Evolutionary conservation across 2,797 vertebrate genomes (phyloP).

Genomic region (Centropyge bicolor): DNA sequence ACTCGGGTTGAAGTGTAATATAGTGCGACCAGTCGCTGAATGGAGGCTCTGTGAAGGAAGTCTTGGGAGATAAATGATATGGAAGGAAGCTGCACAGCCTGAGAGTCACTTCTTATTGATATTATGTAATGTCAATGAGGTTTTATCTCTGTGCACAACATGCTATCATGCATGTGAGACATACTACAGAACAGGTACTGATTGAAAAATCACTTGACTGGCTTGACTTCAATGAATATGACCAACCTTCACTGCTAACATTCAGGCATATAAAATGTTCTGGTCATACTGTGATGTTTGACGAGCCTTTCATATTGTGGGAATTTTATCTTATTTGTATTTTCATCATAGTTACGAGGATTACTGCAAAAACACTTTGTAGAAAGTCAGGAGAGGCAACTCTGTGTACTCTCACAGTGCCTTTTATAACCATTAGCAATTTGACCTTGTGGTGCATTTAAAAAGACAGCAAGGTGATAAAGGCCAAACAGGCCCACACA

Average conservation of each 20-base stretch:
- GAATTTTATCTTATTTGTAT: conserved; percentile 3
- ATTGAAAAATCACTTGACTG: background rate
- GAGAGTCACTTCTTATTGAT: conserved; percentile 17
- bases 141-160: conserved; percentile 2
- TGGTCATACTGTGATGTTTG: background rate
- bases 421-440: conserved; percentile 51
- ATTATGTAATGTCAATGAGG: conserved; percentile 11
- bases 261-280: background rate
- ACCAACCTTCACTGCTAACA: background rate
- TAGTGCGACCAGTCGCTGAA: conserved; percentile 43
- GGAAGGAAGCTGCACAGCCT: conserved; percentile 11
- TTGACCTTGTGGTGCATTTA: conserved; percentile 67
- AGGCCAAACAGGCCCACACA: conserved; percentile 41
- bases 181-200: background rate
- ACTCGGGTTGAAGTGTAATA: conserved; percentile 41
- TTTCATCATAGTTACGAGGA: conserved; percentile 11
- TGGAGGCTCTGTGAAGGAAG: conserved; percentile 42
- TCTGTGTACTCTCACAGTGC: conserved; percentile 12
- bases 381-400: conserved; percentile 1
- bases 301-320: background rate
- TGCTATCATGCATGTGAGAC: conserved; percentile 16
- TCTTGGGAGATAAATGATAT: conserved; percentile 26
- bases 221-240: background rate
- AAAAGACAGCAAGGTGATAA: conserved; percentile 35
- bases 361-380: conserved; percentile 1